A percentile compares a stretch with the other conserved stretches of the same genome.
phyloP scores from a whole-genome alignment of 2,797 vertebrate genomes.

The Peromyscus eremicus region DNA sequence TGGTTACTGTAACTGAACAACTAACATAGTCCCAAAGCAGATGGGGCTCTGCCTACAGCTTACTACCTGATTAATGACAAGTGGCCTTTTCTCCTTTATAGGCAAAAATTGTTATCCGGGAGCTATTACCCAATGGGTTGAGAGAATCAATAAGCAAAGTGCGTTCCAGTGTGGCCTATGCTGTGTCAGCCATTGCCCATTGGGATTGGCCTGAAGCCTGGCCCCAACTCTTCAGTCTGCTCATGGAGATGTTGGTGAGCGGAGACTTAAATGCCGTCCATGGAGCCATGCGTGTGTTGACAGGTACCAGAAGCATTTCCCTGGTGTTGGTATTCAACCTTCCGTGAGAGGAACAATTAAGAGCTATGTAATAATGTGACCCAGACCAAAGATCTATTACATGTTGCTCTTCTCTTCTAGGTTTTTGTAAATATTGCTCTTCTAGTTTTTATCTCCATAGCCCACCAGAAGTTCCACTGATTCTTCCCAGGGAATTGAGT shows the following conservation, averaged over 20 bases:
- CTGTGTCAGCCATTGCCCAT: constrained; percentile 97
- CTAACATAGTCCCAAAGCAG: neutral
- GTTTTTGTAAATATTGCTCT: neutral
- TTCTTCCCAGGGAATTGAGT: neutral
- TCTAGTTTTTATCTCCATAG: neutral
- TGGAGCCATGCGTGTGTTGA: constrained; percentile 98
- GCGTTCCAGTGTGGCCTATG: constrained; percentile 98
- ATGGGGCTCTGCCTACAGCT: neutral
- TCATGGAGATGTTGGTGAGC: constrained; percentile 99
- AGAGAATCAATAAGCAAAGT: constrained; percentile 98
- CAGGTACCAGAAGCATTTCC: constrained; percentile 89
- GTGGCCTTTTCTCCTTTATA: constrained; percentile 78
- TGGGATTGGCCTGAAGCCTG: constrained; percentile 99
- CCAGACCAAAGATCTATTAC: neutral
- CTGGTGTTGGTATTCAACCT: neutral
- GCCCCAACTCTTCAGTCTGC: constrained; percentile 97
- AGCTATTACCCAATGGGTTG: constrained; percentile 94
- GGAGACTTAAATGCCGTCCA: constrained; percentile 97
- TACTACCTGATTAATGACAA: neutral
- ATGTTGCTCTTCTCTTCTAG: neutral
- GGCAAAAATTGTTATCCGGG: constrained; percentile 98
- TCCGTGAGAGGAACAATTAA: neutral
- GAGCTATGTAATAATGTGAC: too few species aligned
- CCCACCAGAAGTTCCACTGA: neutral
- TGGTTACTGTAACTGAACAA: neutral